Conservation (phyloP, 2,113 vertebrate genomes). For the Aphyosemion australe region DNA sequence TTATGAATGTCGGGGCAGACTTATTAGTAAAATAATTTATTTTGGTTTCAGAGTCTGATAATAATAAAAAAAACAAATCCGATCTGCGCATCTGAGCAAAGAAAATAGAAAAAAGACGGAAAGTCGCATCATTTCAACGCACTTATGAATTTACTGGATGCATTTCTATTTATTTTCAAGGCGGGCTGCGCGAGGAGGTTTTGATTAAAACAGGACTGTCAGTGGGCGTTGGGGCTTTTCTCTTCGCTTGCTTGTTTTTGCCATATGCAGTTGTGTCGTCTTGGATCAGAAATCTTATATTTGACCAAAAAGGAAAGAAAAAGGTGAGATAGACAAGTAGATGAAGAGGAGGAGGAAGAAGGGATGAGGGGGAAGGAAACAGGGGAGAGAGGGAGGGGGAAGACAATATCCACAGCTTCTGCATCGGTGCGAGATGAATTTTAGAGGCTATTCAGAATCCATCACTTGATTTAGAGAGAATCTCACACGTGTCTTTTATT, state of each 20-base stretch:
- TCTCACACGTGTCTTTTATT: slow-evolving; percentile 20
- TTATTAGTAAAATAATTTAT: slow-evolving; percentile 56
- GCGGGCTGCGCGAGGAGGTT: slow-evolving; percentile 71
- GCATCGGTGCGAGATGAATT: slow-evolving; percentile 59
- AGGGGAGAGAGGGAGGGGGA: slow-evolving; percentile 23
- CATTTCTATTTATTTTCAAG: slow-evolving; percentile 50
- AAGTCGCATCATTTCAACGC: slow-evolving; percentile 40
- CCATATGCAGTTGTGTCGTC: slow-evolving; percentile 81
- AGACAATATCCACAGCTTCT: slow-evolving; percentile 69
- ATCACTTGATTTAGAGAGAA: slow-evolving; percentile 24
- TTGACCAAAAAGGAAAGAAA: slow-evolving; percentile 32
- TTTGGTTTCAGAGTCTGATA: slow-evolving; percentile 54
- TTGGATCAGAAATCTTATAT: slow-evolving; percentile 76
- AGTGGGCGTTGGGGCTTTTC: slow-evolving; percentile 81
- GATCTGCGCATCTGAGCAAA: slow-evolving; percentile 24
- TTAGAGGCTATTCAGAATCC: slow-evolving; percentile 21
- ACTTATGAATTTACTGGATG: slow-evolving; percentile 49
- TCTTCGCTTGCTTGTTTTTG: slow-evolving; percentile 79
- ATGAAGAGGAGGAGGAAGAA: background rate
- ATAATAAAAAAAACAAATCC: slow-evolving; percentile 30
- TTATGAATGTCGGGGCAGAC: slow-evolving; percentile 50
- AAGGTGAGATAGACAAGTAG: background rate
- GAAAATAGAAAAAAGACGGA: slow-evolving; percentile 4
- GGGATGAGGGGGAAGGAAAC: background rate
- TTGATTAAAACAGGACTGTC: slow-evolving; percentile 84